Conservation (phyloP, 2,113 vertebrate species). For the Ceratotherium simum region DNA sequence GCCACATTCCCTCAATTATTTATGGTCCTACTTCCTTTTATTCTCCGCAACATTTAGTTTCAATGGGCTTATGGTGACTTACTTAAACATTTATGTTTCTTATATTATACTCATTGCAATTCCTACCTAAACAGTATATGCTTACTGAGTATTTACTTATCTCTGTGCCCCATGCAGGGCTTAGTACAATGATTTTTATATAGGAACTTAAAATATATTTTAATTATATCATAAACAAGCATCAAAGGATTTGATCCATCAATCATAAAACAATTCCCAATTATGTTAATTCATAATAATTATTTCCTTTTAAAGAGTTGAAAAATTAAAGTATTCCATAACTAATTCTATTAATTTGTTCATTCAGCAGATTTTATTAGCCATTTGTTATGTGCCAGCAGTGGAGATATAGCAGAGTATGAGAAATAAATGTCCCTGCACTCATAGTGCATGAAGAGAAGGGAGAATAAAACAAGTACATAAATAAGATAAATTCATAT, state of each 20-base stretch:
- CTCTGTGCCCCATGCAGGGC: background rate
- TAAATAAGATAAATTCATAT: background rate
- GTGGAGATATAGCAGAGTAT: background rate
- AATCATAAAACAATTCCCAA: background rate
- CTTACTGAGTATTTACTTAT: background rate
- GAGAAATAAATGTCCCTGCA: background rate
- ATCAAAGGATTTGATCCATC: slow-evolving; percentile 34
- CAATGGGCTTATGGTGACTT: background rate
- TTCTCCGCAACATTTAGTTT: background rate
- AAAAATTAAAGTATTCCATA: slow-evolving; percentile 17
- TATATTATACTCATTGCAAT: background rate
- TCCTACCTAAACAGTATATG: background rate
- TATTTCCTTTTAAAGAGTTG: background rate
- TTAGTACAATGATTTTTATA: background rate
- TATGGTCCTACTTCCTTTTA: background rate
- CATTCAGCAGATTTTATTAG: background rate
- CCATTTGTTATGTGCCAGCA: background rate
- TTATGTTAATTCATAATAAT: slow-evolving; percentile 12
- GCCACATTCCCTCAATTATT: background rate
- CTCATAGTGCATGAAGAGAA: background rate
- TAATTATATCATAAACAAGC: slow-evolving; percentile 1
- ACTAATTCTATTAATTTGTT: background rate
- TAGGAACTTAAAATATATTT: background rate
- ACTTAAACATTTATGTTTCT: background rate
- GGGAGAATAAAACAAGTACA: background rate